A percentile compares a stretch with the other conserved stretches of the same genome.
phyloP scores from a whole-genome alignment of 2,888 invertebrate species.

The Xylophagus ater region DNA sequence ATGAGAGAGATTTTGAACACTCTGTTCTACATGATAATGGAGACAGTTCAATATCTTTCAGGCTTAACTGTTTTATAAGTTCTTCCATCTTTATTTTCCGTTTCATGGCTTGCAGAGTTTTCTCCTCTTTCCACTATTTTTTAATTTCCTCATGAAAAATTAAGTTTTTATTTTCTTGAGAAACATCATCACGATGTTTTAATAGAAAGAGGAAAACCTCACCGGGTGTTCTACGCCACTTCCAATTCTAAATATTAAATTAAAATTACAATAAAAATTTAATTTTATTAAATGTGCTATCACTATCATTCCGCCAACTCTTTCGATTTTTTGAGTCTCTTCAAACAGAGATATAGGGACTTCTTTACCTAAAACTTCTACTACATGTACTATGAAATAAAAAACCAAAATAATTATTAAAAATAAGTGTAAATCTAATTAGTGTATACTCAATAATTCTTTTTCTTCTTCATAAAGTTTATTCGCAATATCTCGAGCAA shows the following conservation, averaged over 20 bases:
- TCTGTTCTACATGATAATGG: slow-evolving; percentile 30
- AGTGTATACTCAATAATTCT: slow-evolving; percentile 54
- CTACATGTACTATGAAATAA: slow-evolving; percentile 48
- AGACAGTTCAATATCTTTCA: slow-evolving; percentile 32
- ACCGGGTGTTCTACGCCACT: slow-evolving; percentile 72
- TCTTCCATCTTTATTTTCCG: slow-evolving; percentile 56
- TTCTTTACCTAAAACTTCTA: slow-evolving; percentile 58
- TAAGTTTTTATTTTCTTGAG: slow-evolving; percentile 51
- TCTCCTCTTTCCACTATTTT: slow-evolving; percentile 44
- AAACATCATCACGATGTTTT: slow-evolving; percentile 56
- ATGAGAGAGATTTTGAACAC: slow-evolving; percentile 25
- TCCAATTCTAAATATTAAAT: slow-evolving; percentile 49
- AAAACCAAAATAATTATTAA: slow-evolving; percentile 2
- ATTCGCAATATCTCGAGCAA: slow-evolving; percentile 59
- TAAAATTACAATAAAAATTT: too few relatives aligned
- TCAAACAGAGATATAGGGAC: slow-evolving; percentile 64
- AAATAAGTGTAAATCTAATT: slow-evolving; percentile 8
- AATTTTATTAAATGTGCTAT: too few relatives aligned
- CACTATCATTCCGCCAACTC: slow-evolving; percentile 75
- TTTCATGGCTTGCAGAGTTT: slow-evolving; percentile 45
- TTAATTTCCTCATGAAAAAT: slow-evolving; percentile 59
- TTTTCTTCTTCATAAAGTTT: slow-evolving; percentile 65
- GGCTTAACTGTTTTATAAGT: slow-evolving; percentile 48
- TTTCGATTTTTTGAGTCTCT: slow-evolving; percentile 71
- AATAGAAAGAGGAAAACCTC: slow-evolving; percentile 76